A percentile compares a stretch with the other conserved stretches of the same genome.
These are phyloP conservation scores for Malacoraja senta DNA, from an alignment of 2,797 vertebrate genomes.

Conservation along the genomic window DNA sequence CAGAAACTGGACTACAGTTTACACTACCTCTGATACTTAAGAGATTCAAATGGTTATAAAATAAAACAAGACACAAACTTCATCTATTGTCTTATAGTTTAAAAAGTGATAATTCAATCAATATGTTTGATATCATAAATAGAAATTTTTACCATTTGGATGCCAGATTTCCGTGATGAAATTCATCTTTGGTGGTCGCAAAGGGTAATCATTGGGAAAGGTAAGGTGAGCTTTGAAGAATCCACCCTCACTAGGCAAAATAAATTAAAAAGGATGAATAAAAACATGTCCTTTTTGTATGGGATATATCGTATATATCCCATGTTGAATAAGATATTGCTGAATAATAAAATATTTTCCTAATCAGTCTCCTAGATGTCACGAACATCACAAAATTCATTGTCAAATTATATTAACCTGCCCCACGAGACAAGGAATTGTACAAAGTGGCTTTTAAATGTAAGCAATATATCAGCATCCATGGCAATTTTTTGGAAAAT, in stretches of 20 bases:
- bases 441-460: not conserved
- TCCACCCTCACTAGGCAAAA: constrained; percentile 54
- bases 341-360: not conserved
- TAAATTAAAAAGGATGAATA: not conserved
- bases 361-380: not conserved
- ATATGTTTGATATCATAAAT: not conserved
- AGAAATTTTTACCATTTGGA: constrained; percentile 56
- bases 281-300: not conserved
- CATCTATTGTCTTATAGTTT: not conserved
- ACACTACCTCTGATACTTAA: not conserved
- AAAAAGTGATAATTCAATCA: not conserved
- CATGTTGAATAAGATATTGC: not conserved
- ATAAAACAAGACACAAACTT: not conserved
- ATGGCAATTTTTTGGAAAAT: not conserved
- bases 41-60: not conserved
- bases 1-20: not conserved
- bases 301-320: not conserved
- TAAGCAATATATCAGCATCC: not conserved
- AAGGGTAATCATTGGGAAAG: constrained; percentile 62
- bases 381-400: not conserved
- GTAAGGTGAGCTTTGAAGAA: constrained; percentile 65
- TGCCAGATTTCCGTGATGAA: constrained; percentile 68
- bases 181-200: constrained; percentile 65
- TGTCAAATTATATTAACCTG: not conserved
- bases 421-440: not conserved